These are phyloP conservation scores for Matsumurasca onukii DNA, from an alignment of 1,140 invertebrate species.

Conservation along the genomic window DNA sequence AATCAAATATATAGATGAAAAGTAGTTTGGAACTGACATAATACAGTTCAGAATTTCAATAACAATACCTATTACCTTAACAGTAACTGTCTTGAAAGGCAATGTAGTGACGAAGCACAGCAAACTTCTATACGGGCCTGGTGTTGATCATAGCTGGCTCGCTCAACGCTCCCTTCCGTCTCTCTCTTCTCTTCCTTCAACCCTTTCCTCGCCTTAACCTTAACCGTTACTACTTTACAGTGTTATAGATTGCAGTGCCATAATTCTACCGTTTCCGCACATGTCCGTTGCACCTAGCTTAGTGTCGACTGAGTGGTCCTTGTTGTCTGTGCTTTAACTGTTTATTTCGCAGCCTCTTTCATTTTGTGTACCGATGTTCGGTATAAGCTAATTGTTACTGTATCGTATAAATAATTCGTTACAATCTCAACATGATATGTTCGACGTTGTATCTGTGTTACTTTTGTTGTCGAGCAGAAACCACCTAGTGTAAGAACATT, in stretches of 20 bases:
- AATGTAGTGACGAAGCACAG: no score
- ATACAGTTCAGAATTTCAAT: no score
- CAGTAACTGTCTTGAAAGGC: no score
- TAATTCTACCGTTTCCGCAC: not conserved
- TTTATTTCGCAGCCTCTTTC: not conserved
- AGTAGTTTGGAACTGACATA: no score
- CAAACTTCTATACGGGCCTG: no score
- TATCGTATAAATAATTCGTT: not conserved
- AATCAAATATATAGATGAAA: no score
- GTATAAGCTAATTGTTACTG: not conserved
- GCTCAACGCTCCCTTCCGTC: no score
- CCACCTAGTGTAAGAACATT: conserved; percentile 16
- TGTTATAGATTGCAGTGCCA: conserved; percentile 14
- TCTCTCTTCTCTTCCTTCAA: no score
- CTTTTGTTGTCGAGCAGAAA: conserved; percentile 3
- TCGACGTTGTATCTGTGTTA: conserved; percentile 2
- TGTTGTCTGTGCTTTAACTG: not conserved
- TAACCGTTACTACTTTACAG: not conserved
- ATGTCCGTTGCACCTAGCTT: conserved; percentile 7
- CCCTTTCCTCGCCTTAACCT: no score
- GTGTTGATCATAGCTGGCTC: no score
- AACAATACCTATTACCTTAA: no score
- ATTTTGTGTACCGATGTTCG: not conserved
- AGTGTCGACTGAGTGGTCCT: conserved; percentile 15
- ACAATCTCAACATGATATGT: not conserved